phyloP scores from a whole-genome alignment of 2,113 vertebrate species.

The Bettongia penicillata region DNA sequence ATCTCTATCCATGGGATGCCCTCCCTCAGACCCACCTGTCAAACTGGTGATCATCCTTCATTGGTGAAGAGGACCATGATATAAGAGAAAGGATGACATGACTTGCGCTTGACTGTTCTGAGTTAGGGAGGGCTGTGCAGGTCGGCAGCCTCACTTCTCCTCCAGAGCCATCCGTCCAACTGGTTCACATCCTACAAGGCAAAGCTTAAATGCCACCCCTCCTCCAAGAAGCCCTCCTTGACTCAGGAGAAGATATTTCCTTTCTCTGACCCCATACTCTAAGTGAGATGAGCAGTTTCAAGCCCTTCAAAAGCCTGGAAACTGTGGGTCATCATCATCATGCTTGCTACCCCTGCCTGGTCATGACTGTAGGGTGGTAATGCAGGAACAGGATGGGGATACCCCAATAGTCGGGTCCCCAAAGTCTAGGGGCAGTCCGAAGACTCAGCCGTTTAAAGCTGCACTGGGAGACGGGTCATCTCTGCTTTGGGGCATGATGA shows the following conservation, averaged over 20 bases:
- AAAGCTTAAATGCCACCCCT: no score
- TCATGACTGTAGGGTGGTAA: no score
- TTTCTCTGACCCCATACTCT: not conserved
- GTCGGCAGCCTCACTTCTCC: no score
- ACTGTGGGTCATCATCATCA: no score
- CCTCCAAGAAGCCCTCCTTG: not conserved
- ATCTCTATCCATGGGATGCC: not conserved
- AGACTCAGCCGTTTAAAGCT: not conserved
- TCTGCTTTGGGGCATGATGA: not conserved
- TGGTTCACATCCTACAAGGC: not conserved
- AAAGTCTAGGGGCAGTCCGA: not conserved
- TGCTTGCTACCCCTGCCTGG: not conserved
- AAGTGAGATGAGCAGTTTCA: not conserved
- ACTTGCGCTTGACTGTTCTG: no score
- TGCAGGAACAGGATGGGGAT: no score
- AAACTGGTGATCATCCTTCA: no score
- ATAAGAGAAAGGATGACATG: no score
- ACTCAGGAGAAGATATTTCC: not conserved
- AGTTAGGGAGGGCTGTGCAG: no score
- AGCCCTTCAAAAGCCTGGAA: not conserved
- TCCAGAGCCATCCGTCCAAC: not conserved
- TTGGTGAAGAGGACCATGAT: no score
- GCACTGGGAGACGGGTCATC: not conserved
- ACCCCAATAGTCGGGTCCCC: no score
- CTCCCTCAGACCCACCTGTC: not conserved